phyloP scores from a whole-genome alignment of 1,140 invertebrate genomes.

The Pseudomyrmex flavicornis region DNA sequence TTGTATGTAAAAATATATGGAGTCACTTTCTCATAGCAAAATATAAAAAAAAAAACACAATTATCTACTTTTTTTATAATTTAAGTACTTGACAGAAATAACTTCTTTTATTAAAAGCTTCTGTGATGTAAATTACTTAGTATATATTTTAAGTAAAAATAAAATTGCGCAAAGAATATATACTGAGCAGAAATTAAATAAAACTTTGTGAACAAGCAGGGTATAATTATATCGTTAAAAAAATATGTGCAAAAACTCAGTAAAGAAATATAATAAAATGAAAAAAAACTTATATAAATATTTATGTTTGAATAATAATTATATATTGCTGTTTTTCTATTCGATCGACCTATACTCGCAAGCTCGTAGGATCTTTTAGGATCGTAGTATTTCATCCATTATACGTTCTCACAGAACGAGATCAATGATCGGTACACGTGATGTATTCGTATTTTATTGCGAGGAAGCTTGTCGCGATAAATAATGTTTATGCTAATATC shows the following conservation, averaged over 20 bases:
- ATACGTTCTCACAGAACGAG: background rate
- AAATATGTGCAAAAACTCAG: background rate
- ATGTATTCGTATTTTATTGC: background rate
- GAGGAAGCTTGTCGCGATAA: conserved; percentile 9
- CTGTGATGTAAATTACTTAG: too few species aligned
- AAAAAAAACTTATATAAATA: background rate
- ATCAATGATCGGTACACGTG: conserved; percentile 20
- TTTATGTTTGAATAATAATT: background rate
- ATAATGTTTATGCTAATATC: conserved; percentile 42
- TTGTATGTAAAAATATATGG: too few species aligned
- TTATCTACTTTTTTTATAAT: too few species aligned
- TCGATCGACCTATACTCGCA: background rate
- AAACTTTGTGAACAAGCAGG: background rate
- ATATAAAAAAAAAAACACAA: too few species aligned
- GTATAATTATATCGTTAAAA: conserved; percentile 1
- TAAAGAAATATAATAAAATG: background rate
- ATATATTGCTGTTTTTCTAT: background rate
- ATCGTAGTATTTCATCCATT: background rate
- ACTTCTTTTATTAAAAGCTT: too few species aligned
- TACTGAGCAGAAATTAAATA: background rate
- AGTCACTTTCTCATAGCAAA: too few species aligned
- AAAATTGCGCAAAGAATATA: background rate
- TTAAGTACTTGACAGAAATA: too few species aligned
- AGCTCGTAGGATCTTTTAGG: background rate
- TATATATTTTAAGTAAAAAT: too few species aligned